phyloP scores from a whole-genome alignment of 2,797 vertebrate species.

The Ceryle rudis region DNA sequence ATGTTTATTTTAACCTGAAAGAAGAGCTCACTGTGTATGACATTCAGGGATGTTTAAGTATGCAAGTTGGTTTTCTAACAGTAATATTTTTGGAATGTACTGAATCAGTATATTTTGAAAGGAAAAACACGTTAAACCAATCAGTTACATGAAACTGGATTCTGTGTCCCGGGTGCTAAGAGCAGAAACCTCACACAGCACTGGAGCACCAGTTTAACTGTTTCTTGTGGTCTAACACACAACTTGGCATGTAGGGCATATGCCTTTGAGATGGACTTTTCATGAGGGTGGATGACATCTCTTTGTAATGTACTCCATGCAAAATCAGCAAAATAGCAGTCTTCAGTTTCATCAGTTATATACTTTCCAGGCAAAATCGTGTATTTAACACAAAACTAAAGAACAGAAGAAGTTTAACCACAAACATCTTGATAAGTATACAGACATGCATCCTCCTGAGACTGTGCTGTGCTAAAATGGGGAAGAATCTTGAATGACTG shows the following conservation, averaged over 20 bases:
- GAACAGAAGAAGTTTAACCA: slow-evolving; percentile 30
- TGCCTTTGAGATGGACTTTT: slow-evolving; percentile 29
- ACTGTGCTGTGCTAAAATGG: not conserved
- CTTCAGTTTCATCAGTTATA: slow-evolving; percentile 53
- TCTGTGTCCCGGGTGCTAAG: not conserved
- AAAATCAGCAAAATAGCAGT: slow-evolving; percentile 62
- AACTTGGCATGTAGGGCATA: slow-evolving; percentile 7
- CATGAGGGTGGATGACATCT: slow-evolving; percentile 27
- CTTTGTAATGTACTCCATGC: slow-evolving; percentile 57
- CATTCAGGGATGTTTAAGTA: not conserved
- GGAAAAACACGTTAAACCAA: not conserved
- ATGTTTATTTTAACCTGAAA: not conserved
- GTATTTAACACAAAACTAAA: slow-evolving; percentile 29
- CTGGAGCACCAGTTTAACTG: slow-evolving; percentile 16
- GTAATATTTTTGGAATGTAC: not conserved
- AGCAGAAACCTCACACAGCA: slow-evolving; percentile 38
- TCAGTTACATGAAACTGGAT: slow-evolving; percentile 37
- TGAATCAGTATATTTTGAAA: slow-evolving; percentile 18
- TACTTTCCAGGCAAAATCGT: slow-evolving; percentile 24
- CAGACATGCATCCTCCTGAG: slow-evolving; percentile 14
- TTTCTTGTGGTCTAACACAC: slow-evolving; percentile 58
- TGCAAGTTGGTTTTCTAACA: not conserved
- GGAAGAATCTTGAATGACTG: not conserved
- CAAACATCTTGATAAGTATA: slow-evolving; percentile 44
- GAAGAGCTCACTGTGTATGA: not conserved